Evolutionary conservation across 2,113 vertebrate genomes (phyloP).

Genomic region (Deroptyus accipitrinus): DNA sequence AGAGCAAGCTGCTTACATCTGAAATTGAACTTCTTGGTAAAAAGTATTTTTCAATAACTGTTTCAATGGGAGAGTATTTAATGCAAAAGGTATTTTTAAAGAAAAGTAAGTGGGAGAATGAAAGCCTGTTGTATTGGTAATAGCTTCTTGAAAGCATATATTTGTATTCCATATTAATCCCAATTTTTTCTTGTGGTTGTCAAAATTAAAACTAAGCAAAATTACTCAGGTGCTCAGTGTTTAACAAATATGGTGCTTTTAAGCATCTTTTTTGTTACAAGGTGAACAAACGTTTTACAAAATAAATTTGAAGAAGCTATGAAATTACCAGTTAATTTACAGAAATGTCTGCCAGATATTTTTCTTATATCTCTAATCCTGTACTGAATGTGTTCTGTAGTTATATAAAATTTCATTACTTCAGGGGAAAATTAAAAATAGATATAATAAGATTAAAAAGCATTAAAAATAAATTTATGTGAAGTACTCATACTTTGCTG

Average conservation of each 20-base stretch:
- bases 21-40: neutral
- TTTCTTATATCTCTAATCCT: neutral
- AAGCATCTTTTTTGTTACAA: neutral
- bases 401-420: neutral
- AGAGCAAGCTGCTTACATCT: constrained; percentile 7
- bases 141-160: neutral
- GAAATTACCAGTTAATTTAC: neutral
- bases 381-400: neutral
- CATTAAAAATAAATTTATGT: neutral
- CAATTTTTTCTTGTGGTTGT: neutral
- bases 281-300: neutral
- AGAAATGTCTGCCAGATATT: neutral
- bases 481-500: neutral
- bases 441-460: neutral
- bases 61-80: neutral
- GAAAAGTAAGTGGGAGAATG: neutral
- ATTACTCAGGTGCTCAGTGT: neutral
- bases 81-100: neutral
- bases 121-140: constrained; percentile 6
- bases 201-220: neutral
- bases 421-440: neutral
- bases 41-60: neutral
- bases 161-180: neutral
- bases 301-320: neutral
- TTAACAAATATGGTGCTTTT: neutral